Base-by-base conservation (phyloP, 2,797 vertebrate genomes). In the Acipenser oxyrinchus region DNA sequence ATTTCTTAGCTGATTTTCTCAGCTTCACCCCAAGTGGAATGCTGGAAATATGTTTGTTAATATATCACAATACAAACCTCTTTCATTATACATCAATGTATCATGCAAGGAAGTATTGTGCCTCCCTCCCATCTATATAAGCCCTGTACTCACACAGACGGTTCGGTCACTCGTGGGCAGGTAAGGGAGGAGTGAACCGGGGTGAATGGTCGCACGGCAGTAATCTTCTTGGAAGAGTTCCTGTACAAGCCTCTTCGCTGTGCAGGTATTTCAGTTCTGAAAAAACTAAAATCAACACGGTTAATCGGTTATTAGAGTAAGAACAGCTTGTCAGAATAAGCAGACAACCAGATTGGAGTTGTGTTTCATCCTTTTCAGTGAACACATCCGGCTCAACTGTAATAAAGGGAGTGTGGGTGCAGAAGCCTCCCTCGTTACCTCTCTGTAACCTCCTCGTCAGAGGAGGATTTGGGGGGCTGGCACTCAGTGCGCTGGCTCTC, bases 121-220 rank as follows among this genome's bases (percentile, higher is more conserved):
- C 2, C 4, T 37, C 23, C 23, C 23, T 37, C 23, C 23, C 23
- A 0, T 37, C 23, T 37, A 37, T 37, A 37, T 37, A 37, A 37
- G 23, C 23, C 67, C 68, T 65, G 69, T 7, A 82, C 72, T 70
- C 79, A 89, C 87, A 76, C 70, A 6, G 79, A 78, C 13, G 76
- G 68, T 61, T 83, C 69, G 0, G 75, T 67, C 0, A 82, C 66
- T 7, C 60, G 75, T 66, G 78, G 59, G 1, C 78, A 75, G 10
- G 84, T 76, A 77, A 90, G 73, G 13, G 78, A 86, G 76, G 57
- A 81, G 73, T 88, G 72, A 64, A 83, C 0, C 0, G 86, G 88
- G 51, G 80, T 75, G 76, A 91, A 92, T 0, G 82, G 88, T 13
- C 67, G 63, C 1, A 76, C 69, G 10, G 70, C 68, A 7, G 57